Conservation (phyloP, 1,140 invertebrate species). For the Gryon sp. region DNA sequence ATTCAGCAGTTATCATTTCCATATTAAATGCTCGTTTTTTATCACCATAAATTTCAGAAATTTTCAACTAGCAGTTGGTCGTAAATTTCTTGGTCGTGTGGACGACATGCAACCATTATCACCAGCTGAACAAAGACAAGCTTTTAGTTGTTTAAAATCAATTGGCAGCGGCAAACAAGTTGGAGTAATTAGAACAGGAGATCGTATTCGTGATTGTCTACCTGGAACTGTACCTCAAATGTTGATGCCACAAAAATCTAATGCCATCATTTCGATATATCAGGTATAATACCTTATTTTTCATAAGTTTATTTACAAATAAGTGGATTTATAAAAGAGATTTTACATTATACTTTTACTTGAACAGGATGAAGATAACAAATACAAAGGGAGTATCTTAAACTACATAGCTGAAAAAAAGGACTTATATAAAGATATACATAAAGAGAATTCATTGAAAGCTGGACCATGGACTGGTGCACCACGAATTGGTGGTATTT, state of each 20-base stretch:
- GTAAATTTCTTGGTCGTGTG: slow-evolving; percentile 82
- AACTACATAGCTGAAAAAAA: slow-evolving; percentile 64
- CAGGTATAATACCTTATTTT: slow-evolving; percentile 68
- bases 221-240: slow-evolving; percentile 74
- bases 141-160: slow-evolving; percentile 84
- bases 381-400: slow-evolving; percentile 47
- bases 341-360: no score
- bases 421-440: slow-evolving; percentile 79
- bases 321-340: no score
- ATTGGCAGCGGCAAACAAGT: slow-evolving; percentile 81
- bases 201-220: slow-evolving; percentile 72
- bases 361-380: slow-evolving; percentile 67
- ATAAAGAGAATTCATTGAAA: slow-evolving; percentile 83
- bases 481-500: slow-evolving; percentile 70
- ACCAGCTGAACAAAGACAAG: slow-evolving; percentile 84
- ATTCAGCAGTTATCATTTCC: no score
- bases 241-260: slow-evolving; percentile 65
- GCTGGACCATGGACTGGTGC: slow-evolving; percentile 83
- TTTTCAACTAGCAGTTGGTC: slow-evolving; percentile 82
- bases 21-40: no score
- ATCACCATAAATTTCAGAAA: no score
- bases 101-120: slow-evolving; percentile 81
- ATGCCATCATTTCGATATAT: slow-evolving; percentile 73
- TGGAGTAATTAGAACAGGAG: slow-evolving; percentile 77
- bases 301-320: not conserved